phyloP scores from a whole-genome alignment of 2,888 invertebrate genomes.

The Chouioia cunea region DNA sequence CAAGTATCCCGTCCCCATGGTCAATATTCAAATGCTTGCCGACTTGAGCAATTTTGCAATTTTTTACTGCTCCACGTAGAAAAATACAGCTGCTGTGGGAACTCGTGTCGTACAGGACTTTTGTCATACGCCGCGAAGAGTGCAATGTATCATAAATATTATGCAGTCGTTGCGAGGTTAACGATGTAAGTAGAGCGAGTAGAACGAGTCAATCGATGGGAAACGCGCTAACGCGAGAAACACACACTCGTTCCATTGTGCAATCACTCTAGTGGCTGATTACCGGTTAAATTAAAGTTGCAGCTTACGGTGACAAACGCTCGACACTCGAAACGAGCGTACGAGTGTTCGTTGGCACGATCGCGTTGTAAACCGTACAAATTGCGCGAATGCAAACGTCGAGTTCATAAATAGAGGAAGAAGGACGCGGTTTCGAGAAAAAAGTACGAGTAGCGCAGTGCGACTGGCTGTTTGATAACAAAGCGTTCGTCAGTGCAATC shows the following conservation, averaged over 20 bases:
- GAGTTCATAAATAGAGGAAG: too few species aligned
- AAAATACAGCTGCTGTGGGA: too few species aligned
- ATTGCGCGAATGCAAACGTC: constrained; percentile 15
- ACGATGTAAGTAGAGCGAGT: too few species aligned
- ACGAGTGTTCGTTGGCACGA: constrained; percentile 3
- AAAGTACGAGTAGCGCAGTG: too few species aligned
- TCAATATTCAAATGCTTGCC: constrained; percentile 13
- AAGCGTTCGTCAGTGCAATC: too few species aligned
- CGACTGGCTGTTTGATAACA: too few species aligned
- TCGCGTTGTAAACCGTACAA: constrained; percentile 23
- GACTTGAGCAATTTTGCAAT: background rate
- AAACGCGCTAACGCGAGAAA: constrained; percentile 35
- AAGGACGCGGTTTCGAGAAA: too few species aligned
- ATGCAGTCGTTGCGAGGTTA: constrained; percentile 17
- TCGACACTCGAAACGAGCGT: background rate
- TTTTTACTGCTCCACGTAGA: too few species aligned
- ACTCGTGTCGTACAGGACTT: background rate
- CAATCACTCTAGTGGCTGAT: too few species aligned
- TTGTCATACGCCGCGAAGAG: constrained; percentile 9
- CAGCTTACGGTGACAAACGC: background rate
- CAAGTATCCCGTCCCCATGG: background rate
- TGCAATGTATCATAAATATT: constrained; percentile 27
- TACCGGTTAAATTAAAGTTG: too few species aligned
- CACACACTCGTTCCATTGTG: background rate
- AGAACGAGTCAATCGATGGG: constrained; percentile 25